phyloP scores from a whole-genome alignment of 2,888 invertebrate species.

The Euproctis similis region DNA sequence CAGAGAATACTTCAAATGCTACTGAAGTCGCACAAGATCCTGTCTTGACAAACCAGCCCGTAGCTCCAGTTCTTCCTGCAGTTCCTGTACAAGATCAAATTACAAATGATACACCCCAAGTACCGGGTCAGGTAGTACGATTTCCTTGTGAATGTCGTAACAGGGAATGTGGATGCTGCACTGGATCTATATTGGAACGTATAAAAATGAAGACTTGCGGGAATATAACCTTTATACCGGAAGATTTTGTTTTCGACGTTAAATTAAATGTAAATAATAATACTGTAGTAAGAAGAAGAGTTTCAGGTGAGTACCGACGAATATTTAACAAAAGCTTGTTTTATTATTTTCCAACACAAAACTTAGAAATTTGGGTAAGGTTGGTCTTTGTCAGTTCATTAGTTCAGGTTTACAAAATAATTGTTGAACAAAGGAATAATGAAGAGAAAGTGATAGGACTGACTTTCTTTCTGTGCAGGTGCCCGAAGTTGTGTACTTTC shows the following conservation, averaged over 20 bases:
- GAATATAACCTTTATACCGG: conserved; percentile 85
- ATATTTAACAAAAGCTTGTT: not conserved
- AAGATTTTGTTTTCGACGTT: conserved; percentile 87
- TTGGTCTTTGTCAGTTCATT: conserved; percentile 7
- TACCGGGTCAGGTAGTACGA: conserved; percentile 64
- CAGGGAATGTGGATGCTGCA: conserved; percentile 82
- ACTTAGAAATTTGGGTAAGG: too few species aligned
- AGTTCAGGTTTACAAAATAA: not conserved
- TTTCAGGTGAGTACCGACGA: conserved; percentile 78
- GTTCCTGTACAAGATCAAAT: conserved; percentile 31
- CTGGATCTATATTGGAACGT: conserved; percentile 77
- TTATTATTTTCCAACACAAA: too few species aligned
- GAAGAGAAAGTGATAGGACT: too few species aligned
- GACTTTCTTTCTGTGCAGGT: too few species aligned
- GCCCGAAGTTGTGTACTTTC: too few species aligned
- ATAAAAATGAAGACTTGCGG: conserved; percentile 85
- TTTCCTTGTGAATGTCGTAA: conserved; percentile 78
- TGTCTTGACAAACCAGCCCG: not conserved
- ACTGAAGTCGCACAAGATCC: conserved; percentile 1
- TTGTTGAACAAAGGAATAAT: too few species aligned
- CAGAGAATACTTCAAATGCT: conserved; percentile 19
- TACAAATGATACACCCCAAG: conserved; percentile 33
- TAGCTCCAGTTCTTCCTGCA: conserved; percentile 11
- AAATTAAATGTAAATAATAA: conserved; percentile 82
- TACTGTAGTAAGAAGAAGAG: conserved; percentile 80